These are phyloP conservation scores for Trachops cirrhosus DNA, from an alignment of 2,797 vertebrate species.

Conservation along the genomic window DNA sequence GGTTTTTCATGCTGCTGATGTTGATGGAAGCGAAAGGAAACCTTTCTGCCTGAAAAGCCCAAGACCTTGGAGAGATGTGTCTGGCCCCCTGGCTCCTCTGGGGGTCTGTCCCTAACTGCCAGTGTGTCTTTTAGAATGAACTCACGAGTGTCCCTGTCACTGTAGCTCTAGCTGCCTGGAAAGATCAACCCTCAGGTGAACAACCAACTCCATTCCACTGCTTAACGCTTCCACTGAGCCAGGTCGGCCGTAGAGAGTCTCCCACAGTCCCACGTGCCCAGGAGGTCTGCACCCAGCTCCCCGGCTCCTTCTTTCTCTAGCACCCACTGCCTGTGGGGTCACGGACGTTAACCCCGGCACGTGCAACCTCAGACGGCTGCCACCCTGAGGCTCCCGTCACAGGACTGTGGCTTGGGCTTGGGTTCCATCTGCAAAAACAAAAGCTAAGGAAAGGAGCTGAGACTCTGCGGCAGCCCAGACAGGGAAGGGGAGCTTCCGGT, in stretches of 20 bases:
- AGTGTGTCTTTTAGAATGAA: slow-evolving; percentile 36
- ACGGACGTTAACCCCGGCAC: fast-evolving
- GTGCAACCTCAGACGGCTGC: background rate
- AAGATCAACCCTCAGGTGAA: background rate
- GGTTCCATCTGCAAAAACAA: background rate
- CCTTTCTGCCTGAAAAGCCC: slow-evolving; percentile 55
- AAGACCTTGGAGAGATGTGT: slow-evolving; percentile 49
- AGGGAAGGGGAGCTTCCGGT: background rate
- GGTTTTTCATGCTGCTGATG: background rate
- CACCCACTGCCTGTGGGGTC: background rate
- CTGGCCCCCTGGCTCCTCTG: slow-evolving; percentile 58
- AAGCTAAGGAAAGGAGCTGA: background rate
- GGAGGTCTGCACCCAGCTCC: background rate
- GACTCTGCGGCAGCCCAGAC: background rate
- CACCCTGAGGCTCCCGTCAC: background rate
- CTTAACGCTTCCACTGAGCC: slow-evolving; percentile 39
- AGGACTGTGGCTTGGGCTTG: background rate
- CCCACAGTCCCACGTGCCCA: background rate
- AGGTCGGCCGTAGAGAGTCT: background rate
- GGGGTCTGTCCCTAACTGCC: slow-evolving; percentile 43
- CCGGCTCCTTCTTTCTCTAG: background rate
- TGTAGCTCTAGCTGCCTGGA: background rate
- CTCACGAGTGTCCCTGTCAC: background rate
- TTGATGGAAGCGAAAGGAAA: slow-evolving; percentile 8
- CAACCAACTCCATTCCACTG: background rate